phyloP scores from a whole-genome alignment of 2,797 vertebrate genomes.

The Pseudocheirus occidentalis region DNA sequence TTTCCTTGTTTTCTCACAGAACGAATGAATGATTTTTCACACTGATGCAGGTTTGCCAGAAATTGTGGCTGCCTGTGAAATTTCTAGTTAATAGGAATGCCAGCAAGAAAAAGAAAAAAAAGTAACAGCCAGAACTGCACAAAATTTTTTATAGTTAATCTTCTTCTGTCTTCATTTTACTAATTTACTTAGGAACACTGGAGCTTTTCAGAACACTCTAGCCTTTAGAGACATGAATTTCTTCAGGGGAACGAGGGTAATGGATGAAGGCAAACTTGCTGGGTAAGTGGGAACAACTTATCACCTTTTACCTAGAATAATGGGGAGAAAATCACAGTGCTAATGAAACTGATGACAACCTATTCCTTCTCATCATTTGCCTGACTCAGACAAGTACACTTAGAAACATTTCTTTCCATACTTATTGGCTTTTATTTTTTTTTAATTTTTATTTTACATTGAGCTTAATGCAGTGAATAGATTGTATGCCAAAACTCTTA shows the following conservation, averaged over 20 bases:
- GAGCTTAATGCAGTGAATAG: conserved; percentile 8
- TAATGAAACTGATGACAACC: conserved; percentile 2
- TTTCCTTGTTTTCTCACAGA: not conserved
- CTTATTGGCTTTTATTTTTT: not conserved
- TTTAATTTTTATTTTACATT: conserved; percentile 14
- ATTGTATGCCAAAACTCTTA: not conserved
- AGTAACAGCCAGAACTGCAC: not conserved
- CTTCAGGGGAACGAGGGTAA: not conserved
- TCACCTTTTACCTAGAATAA: not conserved
- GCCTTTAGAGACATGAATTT: not conserved
- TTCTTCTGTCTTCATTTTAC: conserved; percentile 32
- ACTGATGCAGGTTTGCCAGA: not conserved
- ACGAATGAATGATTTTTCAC: not conserved
- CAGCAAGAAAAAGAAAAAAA: not conserved
- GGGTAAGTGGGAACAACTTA: conserved; percentile 9
- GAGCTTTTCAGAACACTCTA: conserved; percentile 12
- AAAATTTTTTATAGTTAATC: not conserved
- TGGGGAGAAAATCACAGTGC: not conserved
- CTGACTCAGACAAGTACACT: not conserved
- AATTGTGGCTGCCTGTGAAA: not conserved
- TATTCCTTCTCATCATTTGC: not conserved
- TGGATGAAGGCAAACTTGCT: not conserved
- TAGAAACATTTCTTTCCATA: not conserved
- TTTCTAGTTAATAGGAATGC: conserved; percentile 6
- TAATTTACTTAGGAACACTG: conserved; percentile 31